Percentiles rank a stretch among this genome's conserved stretches.
These are phyloP conservation scores for Echinarachnius parma DNA, from an alignment of 53 echinoderm and acorn worm species.

Conservation along the genomic window DNA sequence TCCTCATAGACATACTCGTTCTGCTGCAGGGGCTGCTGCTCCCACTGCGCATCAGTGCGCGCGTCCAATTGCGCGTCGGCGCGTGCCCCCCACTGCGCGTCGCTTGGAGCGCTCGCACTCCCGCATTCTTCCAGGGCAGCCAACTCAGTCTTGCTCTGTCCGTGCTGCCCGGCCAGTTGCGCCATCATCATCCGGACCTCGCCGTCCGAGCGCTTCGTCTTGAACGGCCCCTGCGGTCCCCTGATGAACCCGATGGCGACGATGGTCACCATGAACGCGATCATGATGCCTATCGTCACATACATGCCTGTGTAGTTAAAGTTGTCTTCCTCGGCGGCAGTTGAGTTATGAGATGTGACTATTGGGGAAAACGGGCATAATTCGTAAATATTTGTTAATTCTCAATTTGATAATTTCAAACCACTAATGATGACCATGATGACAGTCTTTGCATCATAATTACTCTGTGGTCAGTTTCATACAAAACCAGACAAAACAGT, in stretches of 20 bases:
- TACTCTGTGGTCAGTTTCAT: too few relatives aligned
- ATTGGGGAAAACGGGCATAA: too few relatives aligned
- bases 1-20: too few relatives aligned
- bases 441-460: too few relatives aligned
- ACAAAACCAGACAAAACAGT: too few relatives aligned
- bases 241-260: slow-evolving; percentile 32
- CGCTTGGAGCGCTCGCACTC: background rate
- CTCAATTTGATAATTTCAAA: too few relatives aligned
- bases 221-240: slow-evolving; percentile 31
- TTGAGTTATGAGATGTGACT: too few relatives aligned
- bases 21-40: slow-evolving; percentile 36
- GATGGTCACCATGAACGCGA: slow-evolving; percentile 27
- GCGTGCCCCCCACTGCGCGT: too few relatives aligned
- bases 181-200: background rate
- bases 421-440: too few relatives aligned
- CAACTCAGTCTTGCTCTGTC: background rate
- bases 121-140: slow-evolving; percentile 10
- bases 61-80: background rate
- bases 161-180: background rate
- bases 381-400: too few relatives aligned
- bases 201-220: slow-evolving; percentile 22
- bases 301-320: slow-evolving; percentile 41
- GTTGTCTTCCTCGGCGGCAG: too few relatives aligned
- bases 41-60: slow-evolving; percentile 39
- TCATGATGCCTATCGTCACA: slow-evolving; percentile 16